Base-by-base conservation (phyloP, 2,888 invertebrate species). In the Anoncus sp. region DNA sequence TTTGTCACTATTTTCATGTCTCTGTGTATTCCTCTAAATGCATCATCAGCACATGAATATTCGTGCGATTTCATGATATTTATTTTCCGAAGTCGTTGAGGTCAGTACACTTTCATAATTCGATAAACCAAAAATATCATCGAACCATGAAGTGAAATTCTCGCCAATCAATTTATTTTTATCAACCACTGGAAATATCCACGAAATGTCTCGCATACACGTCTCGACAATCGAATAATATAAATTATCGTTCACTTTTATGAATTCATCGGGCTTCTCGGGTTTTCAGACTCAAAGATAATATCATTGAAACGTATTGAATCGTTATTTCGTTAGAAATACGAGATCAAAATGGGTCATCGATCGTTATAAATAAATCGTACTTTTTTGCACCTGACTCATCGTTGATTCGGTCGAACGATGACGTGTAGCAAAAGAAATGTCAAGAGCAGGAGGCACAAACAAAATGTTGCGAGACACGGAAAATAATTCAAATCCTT, bases 1-100 rank as follows among this genome's bases (percentile, higher is more conserved):
- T 70, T 71, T 60, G 60, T 62, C 51, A 51, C 51, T 16, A 14
- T 10, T 60, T 43, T 71, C 27, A 60, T 7, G 10, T 6, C 12
- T 60, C 51, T n/a, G 27, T 35, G 35, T 27, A 16, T 16, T 3
- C n/a, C n/a, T 62, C 10, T 31, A 38, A 55, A 35, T n/a, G 7
- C 0, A 38, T 38, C 3, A 57, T 38, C 16, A 7, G 20, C 35
- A 38, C 57, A n/a, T n/a, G 57, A 38, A 38, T 27, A 24, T 27
- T 16, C 66, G 14, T 12, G 27, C 7, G 16, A 53, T 66, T 53
- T 38, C 12, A 53, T 40, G 18, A 40, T 40, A 53, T n/a, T 53
- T 24, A 40, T 53, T 53, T 3, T 53, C 53, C 24, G 24, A 31
- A 14, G 3, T 6, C 22, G 35, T 51, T n/a, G 20, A 47, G 31